Evolutionary conservation across 2,113 vertebrate species (phyloP), one percentile per base, ranked within the genome.

Genomic region (Rhea americana): DNA sequence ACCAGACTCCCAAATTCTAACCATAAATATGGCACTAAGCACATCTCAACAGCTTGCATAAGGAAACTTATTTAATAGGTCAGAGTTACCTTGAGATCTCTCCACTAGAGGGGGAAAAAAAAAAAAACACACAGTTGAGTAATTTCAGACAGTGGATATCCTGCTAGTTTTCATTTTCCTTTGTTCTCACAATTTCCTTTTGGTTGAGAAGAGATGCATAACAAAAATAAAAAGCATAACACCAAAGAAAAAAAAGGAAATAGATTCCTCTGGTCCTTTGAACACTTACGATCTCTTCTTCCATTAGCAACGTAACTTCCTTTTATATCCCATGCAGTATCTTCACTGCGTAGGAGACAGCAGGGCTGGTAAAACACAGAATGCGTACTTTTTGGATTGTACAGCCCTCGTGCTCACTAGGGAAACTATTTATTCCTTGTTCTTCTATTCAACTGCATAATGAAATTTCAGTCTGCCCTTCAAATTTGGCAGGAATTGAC

Each of bases 341-440:
- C 32, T 45, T 45, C 43, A 45, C 47, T 26, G 16, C 25, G 9
- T 25, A 13, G 39, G 35, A 65, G 26, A 39, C 35, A 51, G n/a
- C 1, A 5, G 39, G 32, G 15, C 48, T 55, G 51, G 15, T 30
- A 17, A 63, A 20, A 35, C 35, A 25, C 41, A 63, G 16, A 28
- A 4, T 0, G 0, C 15, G 41, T 41, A 6, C 35, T 59, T 72
- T 43, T 37, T 39, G 67, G 56, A 24, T 3, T 25, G 25, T 15
- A 16, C 17, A 70, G 45, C 2, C 12, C 6, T 10, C 13, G n/a
- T 24, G 25, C 53, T 53, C 78, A 76, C 32, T 6, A 65, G 20
- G n/a, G 22, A 62, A 74, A 22, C 4, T 0, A 8, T 39, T 10
- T 11, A 8, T 15, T 15, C 2, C 3, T 25, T 18, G 6, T 19